A percentile compares a stretch with the other conserved stretches of the same genome.
These are phyloP conservation scores for Mormyrops attenuatus DNA, from an alignment of 2,797 vertebrate species.

Conservation along the genomic window DNA sequence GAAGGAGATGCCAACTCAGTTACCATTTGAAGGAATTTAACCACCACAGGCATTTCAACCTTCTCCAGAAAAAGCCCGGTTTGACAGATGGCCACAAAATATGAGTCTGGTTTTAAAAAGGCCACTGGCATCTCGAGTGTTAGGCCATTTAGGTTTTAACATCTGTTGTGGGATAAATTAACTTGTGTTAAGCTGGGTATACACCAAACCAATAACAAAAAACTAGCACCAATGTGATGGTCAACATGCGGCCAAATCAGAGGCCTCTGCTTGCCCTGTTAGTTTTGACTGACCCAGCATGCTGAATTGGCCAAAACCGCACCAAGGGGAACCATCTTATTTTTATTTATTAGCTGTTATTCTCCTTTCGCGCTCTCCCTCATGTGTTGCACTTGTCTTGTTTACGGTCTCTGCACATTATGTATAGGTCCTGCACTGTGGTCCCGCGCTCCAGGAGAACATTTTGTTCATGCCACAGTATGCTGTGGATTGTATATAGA, in stretches of 20 bases:
- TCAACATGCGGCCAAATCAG: neutral
- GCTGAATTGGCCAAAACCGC: neutral
- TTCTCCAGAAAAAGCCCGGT: neutral
- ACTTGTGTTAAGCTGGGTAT: neutral
- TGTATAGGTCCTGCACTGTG: neutral
- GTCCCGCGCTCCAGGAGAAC: neutral
- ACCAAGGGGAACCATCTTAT: neutral
- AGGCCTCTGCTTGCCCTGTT: neutral
- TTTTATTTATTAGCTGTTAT: neutral
- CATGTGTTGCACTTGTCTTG: neutral
- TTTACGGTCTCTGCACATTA: neutral
- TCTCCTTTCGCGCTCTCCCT: neutral
- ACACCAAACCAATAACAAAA: neutral
- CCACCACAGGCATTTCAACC: neutral
- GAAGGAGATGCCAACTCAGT: neutral
- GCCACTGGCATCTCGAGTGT: neutral
- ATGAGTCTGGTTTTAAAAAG: neutral
- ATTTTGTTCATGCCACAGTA: neutral
- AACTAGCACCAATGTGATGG: neutral
- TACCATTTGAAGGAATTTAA: neutral
- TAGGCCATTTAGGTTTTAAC: neutral
- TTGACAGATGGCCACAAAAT: neutral
- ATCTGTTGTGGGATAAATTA: neutral
- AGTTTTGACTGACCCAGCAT: neutral
- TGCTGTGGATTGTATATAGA: neutral